Evolutionary conservation across 2,888 invertebrate genomes (phyloP).

Genomic region (Aspidapion aeneum): DNA sequence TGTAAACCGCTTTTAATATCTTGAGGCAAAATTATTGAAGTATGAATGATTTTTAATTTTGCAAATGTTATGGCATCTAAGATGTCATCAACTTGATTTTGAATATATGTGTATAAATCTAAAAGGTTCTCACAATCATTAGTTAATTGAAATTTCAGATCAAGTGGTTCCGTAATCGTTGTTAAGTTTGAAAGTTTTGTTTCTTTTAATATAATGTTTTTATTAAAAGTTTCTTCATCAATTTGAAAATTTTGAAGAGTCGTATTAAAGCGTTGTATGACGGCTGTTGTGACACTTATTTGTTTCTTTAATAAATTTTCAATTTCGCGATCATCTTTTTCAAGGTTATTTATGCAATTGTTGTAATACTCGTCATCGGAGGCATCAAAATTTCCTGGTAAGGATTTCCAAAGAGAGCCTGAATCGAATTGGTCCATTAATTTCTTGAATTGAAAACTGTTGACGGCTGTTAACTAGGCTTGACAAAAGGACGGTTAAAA

Average conservation of each 20-base stretch:
- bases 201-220: background rate
- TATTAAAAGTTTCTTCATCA: background rate
- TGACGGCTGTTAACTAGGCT: background rate
- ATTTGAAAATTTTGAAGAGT: background rate
- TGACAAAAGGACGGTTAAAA: too few relatives aligned
- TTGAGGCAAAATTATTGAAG: background rate
- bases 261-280: background rate
- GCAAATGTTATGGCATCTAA: background rate
- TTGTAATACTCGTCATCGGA: background rate
- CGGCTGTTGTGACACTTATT: background rate
- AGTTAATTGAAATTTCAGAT: background rate
- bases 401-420: background rate
- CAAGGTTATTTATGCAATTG: background rate
- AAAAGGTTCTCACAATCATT: background rate
- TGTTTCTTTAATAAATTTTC: background rate
- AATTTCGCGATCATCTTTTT: background rate
- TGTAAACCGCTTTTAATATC: background rate
- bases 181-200: background rate
- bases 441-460: background rate
- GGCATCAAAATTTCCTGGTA: background rate
- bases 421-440: too few relatives aligned
- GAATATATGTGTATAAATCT: background rate
- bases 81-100: background rate
- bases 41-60: background rate
- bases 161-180: background rate